Evolutionary conservation across 2,797 vertebrate genomes (phyloP), one percentile per base, ranked within the genome.

Genomic region (Balearica regulorum): DNA sequence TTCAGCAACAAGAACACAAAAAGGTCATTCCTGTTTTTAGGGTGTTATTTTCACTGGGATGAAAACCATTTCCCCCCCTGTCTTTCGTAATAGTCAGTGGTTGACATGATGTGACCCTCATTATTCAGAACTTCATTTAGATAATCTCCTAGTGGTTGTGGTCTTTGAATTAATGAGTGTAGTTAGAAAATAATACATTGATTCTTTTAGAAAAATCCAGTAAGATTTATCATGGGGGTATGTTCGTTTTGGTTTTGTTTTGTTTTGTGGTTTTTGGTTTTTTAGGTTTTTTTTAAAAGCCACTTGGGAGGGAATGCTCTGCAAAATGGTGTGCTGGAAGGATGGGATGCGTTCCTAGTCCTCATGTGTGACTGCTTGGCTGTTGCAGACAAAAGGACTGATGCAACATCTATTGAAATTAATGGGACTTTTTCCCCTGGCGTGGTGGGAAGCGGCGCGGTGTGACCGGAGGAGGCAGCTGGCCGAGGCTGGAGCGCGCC

Each of bases 361-460:
- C 37, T 91, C 58, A 31, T 16, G 14, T 80, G 25, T 93, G 60
- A 29, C 39, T 83, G 26, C 15, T 77, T 83, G 81, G 16, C 51
- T 66, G 10, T 29, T 87, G 43, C 43, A 53, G 53, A 60, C 24
- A 18, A 58, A 65, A 85, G 22, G 15, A 9, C 37, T 51, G 48
- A 66, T 37, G 35, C 17, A 43, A 29, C 31, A 22, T 70, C 21
- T 55, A 12, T 65, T 92, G 44, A 60, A 86, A 64, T 31, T 25
- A 31, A 55, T 48, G 48, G 9, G 24, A 17, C 3, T 13, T 49
- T 54, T 80, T 6, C 26, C 41, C 7, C 19, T 62, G 62, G 37
- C 3, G 2, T 44, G 0, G 1, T 44, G 53, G 48, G 46, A 44
- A 66, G 39, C 6, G 2, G 46, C 16, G 54, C 5, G 2, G 3